Percentiles rank a stretch among this genome's conserved stretches.
phyloP scores from a whole-genome alignment of 2,888 invertebrate genomes.

The Anoncus sp. region DNA sequence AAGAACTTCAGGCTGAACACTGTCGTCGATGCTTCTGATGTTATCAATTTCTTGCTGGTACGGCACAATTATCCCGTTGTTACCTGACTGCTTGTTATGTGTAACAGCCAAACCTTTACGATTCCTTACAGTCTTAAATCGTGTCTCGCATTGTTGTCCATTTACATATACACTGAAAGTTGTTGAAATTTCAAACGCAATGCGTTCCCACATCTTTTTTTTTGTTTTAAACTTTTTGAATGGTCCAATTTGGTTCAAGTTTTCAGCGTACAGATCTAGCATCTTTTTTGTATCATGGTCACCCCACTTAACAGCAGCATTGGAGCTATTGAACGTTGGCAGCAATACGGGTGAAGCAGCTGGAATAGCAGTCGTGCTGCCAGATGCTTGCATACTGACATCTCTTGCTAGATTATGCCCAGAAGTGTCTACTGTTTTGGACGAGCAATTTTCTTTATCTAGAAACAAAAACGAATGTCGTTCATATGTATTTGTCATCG shows the following conservation, averaged over 20 bases:
- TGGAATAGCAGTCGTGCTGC: background rate
- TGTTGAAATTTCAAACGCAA: background rate
- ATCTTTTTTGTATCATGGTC: slow-evolving; percentile 4
- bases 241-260: slow-evolving; percentile 1
- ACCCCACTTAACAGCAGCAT: slow-evolving; percentile 4
- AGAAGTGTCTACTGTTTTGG: background rate
- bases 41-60: background rate
- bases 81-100: slow-evolving; percentile 2
- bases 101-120: background rate
- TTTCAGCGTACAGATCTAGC: slow-evolving; percentile 8
- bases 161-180: background rate
- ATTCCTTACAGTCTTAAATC: background rate
- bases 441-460: slow-evolving; percentile 1
- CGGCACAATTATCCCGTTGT: background rate
- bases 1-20: slow-evolving; percentile 4
- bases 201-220: slow-evolving; percentile 10
- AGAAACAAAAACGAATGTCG: background rate
- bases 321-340: slow-evolving; percentile 9
- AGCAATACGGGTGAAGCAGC: slow-evolving; percentile 4
- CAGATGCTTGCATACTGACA: slow-evolving; percentile 8
- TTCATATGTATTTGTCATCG: slow-evolving; percentile 5
- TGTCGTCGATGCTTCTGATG: slow-evolving; percentile 2
- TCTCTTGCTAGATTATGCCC: background rate
- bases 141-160: background rate
- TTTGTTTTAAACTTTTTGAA: slow-evolving; percentile 13